Conservation (phyloP, 2,888 invertebrate genomes). For the Thereva unica region DNA sequence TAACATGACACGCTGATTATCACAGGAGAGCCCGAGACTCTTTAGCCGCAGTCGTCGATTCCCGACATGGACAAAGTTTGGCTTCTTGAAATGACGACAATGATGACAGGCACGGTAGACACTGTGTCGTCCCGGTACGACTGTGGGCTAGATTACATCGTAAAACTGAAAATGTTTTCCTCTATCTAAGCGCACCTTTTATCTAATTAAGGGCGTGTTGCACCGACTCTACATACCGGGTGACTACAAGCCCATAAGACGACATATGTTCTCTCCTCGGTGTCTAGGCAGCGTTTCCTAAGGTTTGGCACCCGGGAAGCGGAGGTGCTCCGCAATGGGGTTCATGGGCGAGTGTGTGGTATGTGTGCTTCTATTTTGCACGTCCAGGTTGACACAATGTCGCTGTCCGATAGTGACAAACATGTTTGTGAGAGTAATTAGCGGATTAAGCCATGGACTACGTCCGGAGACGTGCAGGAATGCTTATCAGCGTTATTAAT, state of each 20-base stretch:
- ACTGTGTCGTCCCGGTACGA: conserved; percentile 16
- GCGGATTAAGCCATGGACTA: conserved; percentile 18
- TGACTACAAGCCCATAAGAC: background rate
- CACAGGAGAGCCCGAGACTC: background rate
- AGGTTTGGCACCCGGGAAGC: background rate
- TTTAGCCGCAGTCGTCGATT: no score
- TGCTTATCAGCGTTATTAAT: conserved; percentile 24
- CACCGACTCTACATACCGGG: conserved; percentile 15
- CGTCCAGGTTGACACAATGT: conserved; percentile 32
- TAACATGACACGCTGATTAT: conserved; percentile 26
- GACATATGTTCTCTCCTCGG: background rate
- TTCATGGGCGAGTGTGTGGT: background rate
- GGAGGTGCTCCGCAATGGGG: background rate
- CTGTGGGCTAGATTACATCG: background rate
- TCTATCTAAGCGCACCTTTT: conserved; percentile 15
- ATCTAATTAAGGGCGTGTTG: conserved; percentile 36
- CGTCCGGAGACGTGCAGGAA: background rate
- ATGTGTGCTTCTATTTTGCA: background rate
- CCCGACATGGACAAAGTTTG: conserved; percentile 1
- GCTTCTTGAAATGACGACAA: conserved; percentile 15
- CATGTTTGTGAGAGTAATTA: conserved; percentile 28
- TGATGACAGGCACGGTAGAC: conserved; percentile 22
- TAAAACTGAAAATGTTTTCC: background rate
- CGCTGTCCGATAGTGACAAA: conserved; percentile 17
- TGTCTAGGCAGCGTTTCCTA: conserved; percentile 5